Percentiles rank a stretch among this genome's conserved stretches.
Conservation (phyloP, 2,113 vertebrate genomes). For the Smithornis capensis region DNA sequence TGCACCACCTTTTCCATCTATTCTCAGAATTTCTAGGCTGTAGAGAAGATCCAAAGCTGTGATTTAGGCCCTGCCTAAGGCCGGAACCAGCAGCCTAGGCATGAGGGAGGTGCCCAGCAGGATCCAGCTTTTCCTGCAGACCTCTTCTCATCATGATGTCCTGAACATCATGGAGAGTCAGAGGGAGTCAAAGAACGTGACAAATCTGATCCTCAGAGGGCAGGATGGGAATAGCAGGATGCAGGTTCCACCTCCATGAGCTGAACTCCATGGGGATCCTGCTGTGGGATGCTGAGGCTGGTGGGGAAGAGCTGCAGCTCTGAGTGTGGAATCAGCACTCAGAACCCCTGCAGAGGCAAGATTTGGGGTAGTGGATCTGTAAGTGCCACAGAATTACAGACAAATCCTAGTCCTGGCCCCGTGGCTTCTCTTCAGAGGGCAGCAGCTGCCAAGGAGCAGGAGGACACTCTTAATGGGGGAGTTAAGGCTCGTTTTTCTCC, state of each 20-base stretch:
- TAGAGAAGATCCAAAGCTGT: background rate
- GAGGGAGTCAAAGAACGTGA: background rate
- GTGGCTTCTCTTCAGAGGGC: background rate
- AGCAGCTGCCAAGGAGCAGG: conserved; percentile 56
- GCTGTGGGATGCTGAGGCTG: background rate
- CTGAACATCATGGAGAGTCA: background rate
- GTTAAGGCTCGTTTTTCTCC: conserved; percentile 54
- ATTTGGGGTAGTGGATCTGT: rapidly evolving
- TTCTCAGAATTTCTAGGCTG: background rate
- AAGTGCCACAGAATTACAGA: background rate
- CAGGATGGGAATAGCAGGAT: background rate
- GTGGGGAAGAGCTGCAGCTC: background rate
- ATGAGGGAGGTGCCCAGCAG: background rate
- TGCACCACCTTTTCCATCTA: background rate
- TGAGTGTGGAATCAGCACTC: background rate
- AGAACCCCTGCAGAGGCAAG: background rate
- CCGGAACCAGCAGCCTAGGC: background rate
- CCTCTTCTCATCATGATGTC: background rate
- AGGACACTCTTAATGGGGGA: conserved; percentile 33
- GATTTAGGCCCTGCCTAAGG: too few relatives aligned
- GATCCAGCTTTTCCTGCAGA: background rate
- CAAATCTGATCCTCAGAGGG: background rate
- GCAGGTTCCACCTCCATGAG: background rate
- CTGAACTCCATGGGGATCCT: background rate
- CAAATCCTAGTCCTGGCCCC: background rate